Conservation (phyloP, 2,113 vertebrate genomes). For the Pygoscelis antarcticus region DNA sequence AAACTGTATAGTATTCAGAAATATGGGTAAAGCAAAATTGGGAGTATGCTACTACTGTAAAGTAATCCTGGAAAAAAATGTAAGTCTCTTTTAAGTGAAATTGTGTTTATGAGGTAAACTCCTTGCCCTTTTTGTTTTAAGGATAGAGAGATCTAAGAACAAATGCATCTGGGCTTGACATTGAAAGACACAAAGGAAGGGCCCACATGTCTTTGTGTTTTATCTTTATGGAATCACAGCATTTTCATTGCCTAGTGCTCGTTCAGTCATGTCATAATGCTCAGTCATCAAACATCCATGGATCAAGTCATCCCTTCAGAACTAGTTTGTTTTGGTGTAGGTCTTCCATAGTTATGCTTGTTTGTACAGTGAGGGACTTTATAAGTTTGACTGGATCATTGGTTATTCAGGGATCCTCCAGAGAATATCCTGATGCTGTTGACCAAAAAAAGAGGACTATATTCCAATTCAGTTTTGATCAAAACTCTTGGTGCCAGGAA, state of each 20-base stretch:
- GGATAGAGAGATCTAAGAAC: background rate
- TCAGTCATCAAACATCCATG: background rate
- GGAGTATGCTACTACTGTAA: background rate
- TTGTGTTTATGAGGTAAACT: background rate
- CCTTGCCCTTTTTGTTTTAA: background rate
- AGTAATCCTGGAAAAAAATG: conserved; percentile 10
- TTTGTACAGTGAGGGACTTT: background rate
- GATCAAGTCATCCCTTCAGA: background rate
- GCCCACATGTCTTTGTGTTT: background rate
- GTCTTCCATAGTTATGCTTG: background rate
- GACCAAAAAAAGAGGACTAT: background rate
- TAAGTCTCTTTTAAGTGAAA: background rate
- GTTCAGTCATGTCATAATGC: background rate
- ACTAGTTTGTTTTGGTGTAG: background rate
- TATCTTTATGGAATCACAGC: background rate
- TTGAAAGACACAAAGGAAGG: background rate
- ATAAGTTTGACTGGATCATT: background rate
- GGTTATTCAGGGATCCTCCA: background rate
- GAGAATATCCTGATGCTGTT: background rate
- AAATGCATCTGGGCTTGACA: background rate
- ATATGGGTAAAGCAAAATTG: conserved; percentile 11
- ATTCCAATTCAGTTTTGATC: background rate
- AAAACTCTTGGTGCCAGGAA: background rate
- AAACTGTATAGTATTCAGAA: conserved; percentile 58
- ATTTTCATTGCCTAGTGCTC: background rate